phyloP scores from a whole-genome alignment of 2,797 vertebrate genomes.

The Gallinago stenura region DNA sequence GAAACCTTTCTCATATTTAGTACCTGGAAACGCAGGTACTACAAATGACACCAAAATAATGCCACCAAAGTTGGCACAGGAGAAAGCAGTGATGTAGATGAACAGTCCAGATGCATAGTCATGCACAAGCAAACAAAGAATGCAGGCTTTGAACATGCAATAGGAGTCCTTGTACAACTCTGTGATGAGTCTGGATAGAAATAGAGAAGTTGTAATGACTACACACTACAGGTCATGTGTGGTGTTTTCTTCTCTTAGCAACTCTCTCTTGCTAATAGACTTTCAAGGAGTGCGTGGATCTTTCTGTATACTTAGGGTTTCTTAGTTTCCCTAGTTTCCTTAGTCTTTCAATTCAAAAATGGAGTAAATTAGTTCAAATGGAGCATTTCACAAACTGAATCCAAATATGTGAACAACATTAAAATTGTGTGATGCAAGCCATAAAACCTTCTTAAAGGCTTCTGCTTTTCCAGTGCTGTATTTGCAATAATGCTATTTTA shows the following conservation, averaged over 20 bases:
- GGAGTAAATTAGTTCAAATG: background rate
- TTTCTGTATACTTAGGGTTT: background rate
- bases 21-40: accelerated
- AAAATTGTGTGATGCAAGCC: background rate
- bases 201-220: background rate
- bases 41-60: background rate
- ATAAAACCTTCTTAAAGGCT: background rate
- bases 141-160: background rate
- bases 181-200: background rate
- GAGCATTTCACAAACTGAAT: background rate
- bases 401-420: background rate
- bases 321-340: background rate
- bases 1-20: background rate
- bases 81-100: background rate
- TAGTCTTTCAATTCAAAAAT: background rate
- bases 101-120: background rate
- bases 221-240: background rate
- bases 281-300: background rate
- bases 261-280: background rate
- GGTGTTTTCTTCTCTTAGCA: background rate
- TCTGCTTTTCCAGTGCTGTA: background rate
- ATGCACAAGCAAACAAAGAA: background rate
- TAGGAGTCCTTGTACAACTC: background rate
- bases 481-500: background rate
- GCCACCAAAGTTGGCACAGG: background rate